Conservation (phyloP, 1,140 invertebrate genomes). For the Nixonia krombeini region DNA sequence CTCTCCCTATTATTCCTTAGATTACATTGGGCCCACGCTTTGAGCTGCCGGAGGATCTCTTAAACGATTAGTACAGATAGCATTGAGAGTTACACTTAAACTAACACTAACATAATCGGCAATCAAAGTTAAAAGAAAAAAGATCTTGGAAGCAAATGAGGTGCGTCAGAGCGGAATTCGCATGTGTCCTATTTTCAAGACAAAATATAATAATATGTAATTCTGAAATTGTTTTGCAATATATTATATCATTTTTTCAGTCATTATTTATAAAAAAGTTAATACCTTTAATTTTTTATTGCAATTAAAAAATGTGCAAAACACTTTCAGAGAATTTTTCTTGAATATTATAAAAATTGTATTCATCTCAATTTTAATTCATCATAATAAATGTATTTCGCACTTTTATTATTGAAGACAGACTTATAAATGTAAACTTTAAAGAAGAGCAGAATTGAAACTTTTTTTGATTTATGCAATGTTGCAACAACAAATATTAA, state of each 20-base stretch:
- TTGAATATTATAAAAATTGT: not conserved
- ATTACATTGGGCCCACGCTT: not conserved
- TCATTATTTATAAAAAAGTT: not conserved
- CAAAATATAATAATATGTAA: not conserved
- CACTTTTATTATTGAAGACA: no score
- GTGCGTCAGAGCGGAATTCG: not conserved
- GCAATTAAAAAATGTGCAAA: not conserved
- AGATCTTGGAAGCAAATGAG: not conserved
- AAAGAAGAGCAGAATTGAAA: no score
- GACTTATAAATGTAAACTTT: no score
- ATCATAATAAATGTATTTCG: no score
- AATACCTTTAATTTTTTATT: not conserved
- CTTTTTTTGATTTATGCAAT: no score
- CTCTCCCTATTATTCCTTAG: slow-evolving; percentile 3
- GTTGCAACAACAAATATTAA: no score
- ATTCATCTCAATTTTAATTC: not conserved
- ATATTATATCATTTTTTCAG: not conserved
- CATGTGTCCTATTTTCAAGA: not conserved
- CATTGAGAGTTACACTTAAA: slow-evolving; percentile 1
- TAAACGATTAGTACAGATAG: not conserved
- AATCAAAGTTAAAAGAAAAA: no score
- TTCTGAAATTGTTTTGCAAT: slow-evolving; percentile 7
- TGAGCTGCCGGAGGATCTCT: not conserved
- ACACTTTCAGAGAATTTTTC: slow-evolving; percentile 10
- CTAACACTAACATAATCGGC: no score